Evolutionary conservation across 2,113 vertebrate genomes (phyloP).

Genomic region (Siphamia tubifer): DNA sequence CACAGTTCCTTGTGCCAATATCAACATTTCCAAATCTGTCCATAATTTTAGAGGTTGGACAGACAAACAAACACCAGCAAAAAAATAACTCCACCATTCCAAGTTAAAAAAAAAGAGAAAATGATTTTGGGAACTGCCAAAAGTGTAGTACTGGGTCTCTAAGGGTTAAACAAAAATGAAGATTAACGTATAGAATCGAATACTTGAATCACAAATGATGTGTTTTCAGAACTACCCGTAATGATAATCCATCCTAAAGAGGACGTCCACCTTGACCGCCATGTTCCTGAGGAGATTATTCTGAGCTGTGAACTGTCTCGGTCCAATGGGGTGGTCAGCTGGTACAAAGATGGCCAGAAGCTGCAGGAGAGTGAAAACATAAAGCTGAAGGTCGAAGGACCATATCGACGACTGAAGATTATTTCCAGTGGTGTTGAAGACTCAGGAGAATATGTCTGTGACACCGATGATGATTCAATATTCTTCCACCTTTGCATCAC

Average conservation of each 20-base stretch:
- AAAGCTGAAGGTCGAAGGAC: conserved; percentile 84
- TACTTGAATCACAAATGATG: no score
- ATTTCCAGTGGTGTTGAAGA: conserved; percentile 77
- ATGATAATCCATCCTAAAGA: conserved; percentile 85
- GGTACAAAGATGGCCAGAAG: conserved; percentile 91
- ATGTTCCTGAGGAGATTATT: conserved; percentile 83
- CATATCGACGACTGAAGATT: conserved; percentile 81
- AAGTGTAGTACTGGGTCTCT: no score
- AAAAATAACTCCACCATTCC: no score
- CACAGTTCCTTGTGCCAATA: no score
- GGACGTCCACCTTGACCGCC: conserved; percentile 82
- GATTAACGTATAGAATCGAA: background rate
- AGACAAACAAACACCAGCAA: no score
- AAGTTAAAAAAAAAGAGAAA: no score
- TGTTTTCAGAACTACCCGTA: conserved; percentile 87
- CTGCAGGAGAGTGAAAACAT: conserved; percentile 80
- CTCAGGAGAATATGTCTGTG: conserved; percentile 90
- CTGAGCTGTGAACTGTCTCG: conserved; percentile 89
- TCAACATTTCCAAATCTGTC: no score
- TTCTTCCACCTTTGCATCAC: conserved; percentile 88
- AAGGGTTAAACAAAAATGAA: no score
- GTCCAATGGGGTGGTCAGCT: conserved; percentile 73
- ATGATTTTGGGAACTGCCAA: no score
- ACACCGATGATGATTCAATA: conserved; percentile 87
- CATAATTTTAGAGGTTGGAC: no score